Percentiles rank a stretch among this genome's conserved stretches.
Evolutionary conservation across 2,888 invertebrate species (phyloP).

Genomic region (Monoplex corrugatus): DNA sequence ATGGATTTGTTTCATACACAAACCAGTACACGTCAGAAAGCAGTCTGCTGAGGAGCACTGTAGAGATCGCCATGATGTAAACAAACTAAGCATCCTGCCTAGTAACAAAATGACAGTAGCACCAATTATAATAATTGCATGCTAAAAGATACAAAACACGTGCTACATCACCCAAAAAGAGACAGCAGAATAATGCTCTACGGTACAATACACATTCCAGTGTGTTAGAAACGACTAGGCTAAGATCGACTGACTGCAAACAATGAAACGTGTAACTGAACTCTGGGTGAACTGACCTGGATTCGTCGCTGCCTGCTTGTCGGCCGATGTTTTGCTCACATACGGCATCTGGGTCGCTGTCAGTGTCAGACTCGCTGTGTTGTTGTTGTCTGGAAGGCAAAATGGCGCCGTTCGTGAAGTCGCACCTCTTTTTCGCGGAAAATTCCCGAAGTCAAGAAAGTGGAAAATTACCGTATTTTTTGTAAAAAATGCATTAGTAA

Average conservation of each 20-base stretch:
- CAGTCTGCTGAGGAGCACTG: background rate
- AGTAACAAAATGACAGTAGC: background rate
- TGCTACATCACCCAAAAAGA: background rate
- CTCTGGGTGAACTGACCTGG: background rate
- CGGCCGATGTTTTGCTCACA: background rate
- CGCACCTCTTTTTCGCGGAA: no score
- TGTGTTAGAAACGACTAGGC: background rate
- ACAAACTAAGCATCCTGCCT: background rate
- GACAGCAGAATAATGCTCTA: background rate
- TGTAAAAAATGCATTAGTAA: no score
- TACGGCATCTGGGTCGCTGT: background rate
- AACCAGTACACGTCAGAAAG: background rate
- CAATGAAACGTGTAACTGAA: background rate
- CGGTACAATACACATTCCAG: background rate
- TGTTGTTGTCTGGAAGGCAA: no score
- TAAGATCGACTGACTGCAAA: background rate
- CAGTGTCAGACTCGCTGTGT: background rate
- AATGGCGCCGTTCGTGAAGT: no score
- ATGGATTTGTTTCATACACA: background rate
- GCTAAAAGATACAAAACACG: background rate
- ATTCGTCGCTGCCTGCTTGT: background rate
- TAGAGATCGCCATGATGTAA: background rate
- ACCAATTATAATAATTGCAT: background rate
- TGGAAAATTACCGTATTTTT: no score
- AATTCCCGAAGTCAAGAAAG: no score